These are phyloP conservation scores for Ploceus nigricollis DNA, from an alignment of 2,113 vertebrate species.

Conservation along the genomic window DNA sequence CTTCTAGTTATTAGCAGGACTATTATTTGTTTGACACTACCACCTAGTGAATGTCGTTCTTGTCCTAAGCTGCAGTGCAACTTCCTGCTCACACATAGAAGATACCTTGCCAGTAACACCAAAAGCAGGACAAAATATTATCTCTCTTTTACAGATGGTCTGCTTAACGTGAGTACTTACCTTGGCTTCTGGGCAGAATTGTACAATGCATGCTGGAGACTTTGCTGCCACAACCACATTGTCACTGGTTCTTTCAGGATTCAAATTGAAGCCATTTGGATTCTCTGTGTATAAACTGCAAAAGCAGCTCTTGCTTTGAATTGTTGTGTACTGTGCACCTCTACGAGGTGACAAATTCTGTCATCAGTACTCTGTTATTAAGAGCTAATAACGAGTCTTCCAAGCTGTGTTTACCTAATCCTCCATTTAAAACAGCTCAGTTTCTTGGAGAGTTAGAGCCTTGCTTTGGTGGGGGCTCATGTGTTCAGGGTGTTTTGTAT, in stretches of 20 bases:
- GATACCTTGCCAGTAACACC: not conserved
- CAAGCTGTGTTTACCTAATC: not conserved
- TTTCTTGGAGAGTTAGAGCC: not conserved
- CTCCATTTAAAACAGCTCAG: not conserved
- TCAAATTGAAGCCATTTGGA: not conserved
- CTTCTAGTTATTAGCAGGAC: not conserved
- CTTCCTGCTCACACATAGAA: not conserved
- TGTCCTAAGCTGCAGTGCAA: not conserved
- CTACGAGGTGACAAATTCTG: not conserved
- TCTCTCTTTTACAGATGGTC: not conserved
- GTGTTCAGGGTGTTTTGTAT: not conserved
- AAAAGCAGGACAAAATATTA: not conserved
- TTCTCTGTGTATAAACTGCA: not conserved
- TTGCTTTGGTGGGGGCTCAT: not conserved
- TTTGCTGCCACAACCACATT: not conserved
- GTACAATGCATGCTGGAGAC: not conserved
- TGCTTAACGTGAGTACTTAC: not conserved
- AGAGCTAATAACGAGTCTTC: not conserved
- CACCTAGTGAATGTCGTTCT: not conserved
- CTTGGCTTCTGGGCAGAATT: not conserved
- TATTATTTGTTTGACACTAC: constrained; percentile 19
- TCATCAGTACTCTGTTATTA: not conserved
- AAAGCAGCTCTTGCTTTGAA: not conserved
- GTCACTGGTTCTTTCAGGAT: not conserved
- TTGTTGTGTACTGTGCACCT: not conserved